Conservation (phyloP, 1,140 invertebrate species). For the Bathynomus jamesi region DNA sequence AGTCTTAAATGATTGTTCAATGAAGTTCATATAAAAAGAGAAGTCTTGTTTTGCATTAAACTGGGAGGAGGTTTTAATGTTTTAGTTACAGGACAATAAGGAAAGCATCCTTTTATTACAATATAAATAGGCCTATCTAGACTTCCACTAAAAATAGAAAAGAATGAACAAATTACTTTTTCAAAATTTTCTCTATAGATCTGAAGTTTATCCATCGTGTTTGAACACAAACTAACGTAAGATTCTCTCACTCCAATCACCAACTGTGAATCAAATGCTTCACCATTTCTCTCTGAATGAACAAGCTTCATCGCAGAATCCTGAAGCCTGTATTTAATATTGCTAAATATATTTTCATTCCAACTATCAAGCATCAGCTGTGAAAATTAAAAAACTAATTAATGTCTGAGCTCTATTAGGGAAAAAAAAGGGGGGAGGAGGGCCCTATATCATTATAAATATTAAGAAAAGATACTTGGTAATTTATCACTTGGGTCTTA, state of each 20-base stretch:
- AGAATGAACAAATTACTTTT: slow-evolving; percentile 52
- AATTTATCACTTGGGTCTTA: too few relatives aligned
- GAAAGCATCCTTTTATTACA: not conserved
- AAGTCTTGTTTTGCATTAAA: too few relatives aligned
- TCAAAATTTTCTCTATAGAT: slow-evolving; percentile 97
- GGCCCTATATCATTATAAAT: too few relatives aligned
- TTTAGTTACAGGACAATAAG: not conserved
- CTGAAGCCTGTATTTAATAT: slow-evolving; percentile 88
- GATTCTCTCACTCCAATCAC: slow-evolving; percentile 94
- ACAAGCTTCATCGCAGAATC: slow-evolving; percentile 96
- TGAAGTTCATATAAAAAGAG: too few relatives aligned
- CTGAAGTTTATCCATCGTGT: slow-evolving; percentile 81
- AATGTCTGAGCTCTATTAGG: too few relatives aligned
- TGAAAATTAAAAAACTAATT: too few relatives aligned
- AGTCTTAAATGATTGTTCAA: too few relatives aligned
- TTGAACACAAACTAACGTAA: slow-evolving; percentile 94
- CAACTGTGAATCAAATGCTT: slow-evolving; percentile 93
- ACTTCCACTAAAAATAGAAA: too few relatives aligned
- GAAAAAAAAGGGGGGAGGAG: too few relatives aligned
- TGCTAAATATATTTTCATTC: slow-evolving; percentile 94
- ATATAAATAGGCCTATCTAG: not conserved
- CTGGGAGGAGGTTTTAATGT: too few relatives aligned
- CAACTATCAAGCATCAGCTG: slow-evolving; percentile 95
- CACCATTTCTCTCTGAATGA: slow-evolving; percentile 89
- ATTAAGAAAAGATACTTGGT: too few relatives aligned